phyloP scores from a whole-genome alignment of 2,888 invertebrate species.

The Troides oblongomaculatus region DNA sequence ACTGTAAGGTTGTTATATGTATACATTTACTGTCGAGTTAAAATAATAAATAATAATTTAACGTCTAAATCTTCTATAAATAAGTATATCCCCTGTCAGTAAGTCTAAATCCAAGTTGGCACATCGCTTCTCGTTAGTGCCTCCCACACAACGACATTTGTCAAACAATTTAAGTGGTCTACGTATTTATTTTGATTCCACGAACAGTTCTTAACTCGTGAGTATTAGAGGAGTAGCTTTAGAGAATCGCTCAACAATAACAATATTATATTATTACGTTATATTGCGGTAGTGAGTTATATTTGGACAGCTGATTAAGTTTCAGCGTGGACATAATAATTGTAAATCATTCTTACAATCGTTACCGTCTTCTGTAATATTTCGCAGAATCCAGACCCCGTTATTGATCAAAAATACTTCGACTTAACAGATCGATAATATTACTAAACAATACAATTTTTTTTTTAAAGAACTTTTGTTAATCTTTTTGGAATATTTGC shows the following conservation, averaged over 20 bases:
- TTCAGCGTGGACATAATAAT: slow-evolving; percentile 1
- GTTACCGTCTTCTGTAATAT: not conserved
- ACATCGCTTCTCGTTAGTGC: slow-evolving; percentile 42
- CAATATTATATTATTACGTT: slow-evolving; percentile 5
- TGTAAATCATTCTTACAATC: not conserved
- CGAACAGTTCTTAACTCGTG: slow-evolving; percentile 15
- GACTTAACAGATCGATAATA: not conserved
- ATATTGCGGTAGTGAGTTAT: not conserved
- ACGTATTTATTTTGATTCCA: slow-evolving; percentile 28
- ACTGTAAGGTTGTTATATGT: not conserved
- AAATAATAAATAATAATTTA: slow-evolving; percentile 19
- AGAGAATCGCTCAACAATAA: slow-evolving; percentile 3
- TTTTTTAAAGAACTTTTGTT: no score
- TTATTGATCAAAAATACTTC: not conserved
- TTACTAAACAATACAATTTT: no score
- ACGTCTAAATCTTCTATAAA: slow-evolving; percentile 52
- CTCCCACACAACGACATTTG: slow-evolving; percentile 38
- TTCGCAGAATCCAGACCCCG: not conserved
- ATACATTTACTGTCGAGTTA: not conserved
- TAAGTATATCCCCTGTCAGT: slow-evolving; percentile 46
- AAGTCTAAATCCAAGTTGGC: slow-evolving; percentile 36
- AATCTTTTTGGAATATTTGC: no score
- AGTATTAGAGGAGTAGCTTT: slow-evolving; percentile 11
- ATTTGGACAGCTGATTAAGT: not conserved
- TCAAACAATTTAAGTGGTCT: slow-evolving; percentile 32